Evolutionary conservation across 1,140 invertebrate species (phyloP), one percentile per base, ranked within the genome.

Genomic region (Dreissena rostriformis): DNA sequence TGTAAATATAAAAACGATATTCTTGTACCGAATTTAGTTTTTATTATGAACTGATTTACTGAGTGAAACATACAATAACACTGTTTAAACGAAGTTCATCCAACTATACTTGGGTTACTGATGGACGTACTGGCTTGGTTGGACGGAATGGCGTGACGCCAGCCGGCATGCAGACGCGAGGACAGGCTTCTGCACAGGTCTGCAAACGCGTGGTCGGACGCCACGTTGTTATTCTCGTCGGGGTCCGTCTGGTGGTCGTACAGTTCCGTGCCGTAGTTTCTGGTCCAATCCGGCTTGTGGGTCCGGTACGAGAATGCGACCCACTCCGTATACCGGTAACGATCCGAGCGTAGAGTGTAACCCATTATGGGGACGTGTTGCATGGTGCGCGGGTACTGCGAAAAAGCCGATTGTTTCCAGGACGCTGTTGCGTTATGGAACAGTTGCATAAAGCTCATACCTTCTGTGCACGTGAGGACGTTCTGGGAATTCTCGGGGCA

Each of bases 301-400:
- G 67, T 52, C 51, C 66, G 78, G 53, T 68, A 29, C 19, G n/a
- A 15, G 51, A 53, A 79, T 53, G 92, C 91, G 72, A 97, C 91
- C 97, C 97, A 98, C 90, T 96, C 95, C 0, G 96, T 97, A 86
- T 97, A 97, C 75, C 97, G 95, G 92, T 95, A 96, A 61, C 93
- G 87, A 68, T 93, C 91, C 19, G 96, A 97, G 87, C 96, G 94
- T 55, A 97, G 93, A 29, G 96, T 95, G 78, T 94, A 94, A 5
- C 97, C 97, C 97, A 98, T 98, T 79, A 97, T 95, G 89, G 95
- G 96, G 65, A 97, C 97, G 61, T 39, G 39, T 39, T 39, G 39
- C 39, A 39, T 39, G 2, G 97, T 93, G 81, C 97, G 94, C 12
- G 97, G 97, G 94, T 97, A 98, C 92, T 98, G 97, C 89, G 96